phyloP scores from a whole-genome alignment of 2,113 vertebrate genomes.

The Cynopterus brachyotis region DNA sequence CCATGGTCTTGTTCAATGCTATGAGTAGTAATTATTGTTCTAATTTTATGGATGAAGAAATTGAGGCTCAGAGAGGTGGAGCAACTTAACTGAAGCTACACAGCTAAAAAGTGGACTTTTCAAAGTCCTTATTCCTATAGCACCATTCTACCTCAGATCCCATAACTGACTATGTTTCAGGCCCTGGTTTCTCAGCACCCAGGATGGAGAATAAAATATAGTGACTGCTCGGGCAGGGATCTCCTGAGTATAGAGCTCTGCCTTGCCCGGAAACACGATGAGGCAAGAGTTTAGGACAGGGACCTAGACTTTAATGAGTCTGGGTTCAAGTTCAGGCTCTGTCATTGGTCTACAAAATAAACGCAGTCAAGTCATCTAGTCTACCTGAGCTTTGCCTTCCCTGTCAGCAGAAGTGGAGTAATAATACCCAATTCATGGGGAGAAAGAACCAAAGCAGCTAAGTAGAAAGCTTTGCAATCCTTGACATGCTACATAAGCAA shows the following conservation, averaged over 20 bases:
- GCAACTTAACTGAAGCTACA: not conserved
- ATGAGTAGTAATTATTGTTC: not conserved
- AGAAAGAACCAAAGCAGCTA: not conserved
- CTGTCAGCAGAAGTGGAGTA: not conserved
- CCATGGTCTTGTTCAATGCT: not conserved
- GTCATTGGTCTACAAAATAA: not conserved
- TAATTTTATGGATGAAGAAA: not conserved
- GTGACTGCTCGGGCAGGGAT: not conserved
- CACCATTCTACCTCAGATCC: not conserved
- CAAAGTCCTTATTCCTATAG: not conserved
- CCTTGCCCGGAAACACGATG: not conserved
- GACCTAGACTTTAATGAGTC: not conserved
- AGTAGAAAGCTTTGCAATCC: not conserved
- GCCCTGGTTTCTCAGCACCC: not conserved
- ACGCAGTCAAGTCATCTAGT: not conserved
- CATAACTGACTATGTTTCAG: not conserved
- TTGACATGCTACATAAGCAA: not conserved
- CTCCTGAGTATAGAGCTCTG: not conserved
- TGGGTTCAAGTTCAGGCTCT: not conserved
- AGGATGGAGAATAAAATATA: not conserved
- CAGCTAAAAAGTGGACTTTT: not conserved
- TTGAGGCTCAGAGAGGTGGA: not conserved
- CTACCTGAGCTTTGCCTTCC: not conserved
- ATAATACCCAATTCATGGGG: not conserved
- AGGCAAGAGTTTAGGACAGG: not conserved